phyloP scores from a whole-genome alignment of 2,797 vertebrate species.

The Bufotes viridis region DNA sequence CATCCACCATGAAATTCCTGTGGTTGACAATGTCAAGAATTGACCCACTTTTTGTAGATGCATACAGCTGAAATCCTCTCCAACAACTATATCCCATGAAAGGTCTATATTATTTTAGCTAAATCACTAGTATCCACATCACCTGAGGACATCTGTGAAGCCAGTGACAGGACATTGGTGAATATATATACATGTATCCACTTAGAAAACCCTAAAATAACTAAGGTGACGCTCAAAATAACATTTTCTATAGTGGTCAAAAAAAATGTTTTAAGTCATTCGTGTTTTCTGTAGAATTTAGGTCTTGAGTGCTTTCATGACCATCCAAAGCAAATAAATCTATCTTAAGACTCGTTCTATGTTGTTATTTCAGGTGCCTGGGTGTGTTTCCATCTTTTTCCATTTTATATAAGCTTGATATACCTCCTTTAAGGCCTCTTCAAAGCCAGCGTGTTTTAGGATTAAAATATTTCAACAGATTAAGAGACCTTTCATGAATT shows the following conservation, averaged over 20 bases:
- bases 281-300: constrained; percentile 63
- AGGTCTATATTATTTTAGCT: constrained; percentile 15
- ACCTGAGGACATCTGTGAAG: neutral
- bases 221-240: constrained; percentile 29
- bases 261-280: constrained; percentile 66
- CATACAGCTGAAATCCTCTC: neutral
- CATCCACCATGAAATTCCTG: neutral
- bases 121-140: neutral
- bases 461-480: constrained; percentile 71
- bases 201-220: neutral
- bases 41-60: neutral
- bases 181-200: neutral
- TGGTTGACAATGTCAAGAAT: neutral
- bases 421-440: constrained; percentile 67
- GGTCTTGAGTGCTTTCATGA: constrained; percentile 66
- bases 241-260: constrained; percentile 65
- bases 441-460: constrained; percentile 67
- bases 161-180: neutral
- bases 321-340: constrained; percentile 70
- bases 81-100: neutral
- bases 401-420: constrained; percentile 68
- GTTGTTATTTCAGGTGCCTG: constrained; percentile 77
- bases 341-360: constrained; percentile 61
- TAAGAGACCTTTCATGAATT: constrained; percentile 58
- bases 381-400: constrained; percentile 64